Evolutionary conservation across 2,113 vertebrate genomes (phyloP).

Genomic region (Nerophis lumbriciformis): DNA sequence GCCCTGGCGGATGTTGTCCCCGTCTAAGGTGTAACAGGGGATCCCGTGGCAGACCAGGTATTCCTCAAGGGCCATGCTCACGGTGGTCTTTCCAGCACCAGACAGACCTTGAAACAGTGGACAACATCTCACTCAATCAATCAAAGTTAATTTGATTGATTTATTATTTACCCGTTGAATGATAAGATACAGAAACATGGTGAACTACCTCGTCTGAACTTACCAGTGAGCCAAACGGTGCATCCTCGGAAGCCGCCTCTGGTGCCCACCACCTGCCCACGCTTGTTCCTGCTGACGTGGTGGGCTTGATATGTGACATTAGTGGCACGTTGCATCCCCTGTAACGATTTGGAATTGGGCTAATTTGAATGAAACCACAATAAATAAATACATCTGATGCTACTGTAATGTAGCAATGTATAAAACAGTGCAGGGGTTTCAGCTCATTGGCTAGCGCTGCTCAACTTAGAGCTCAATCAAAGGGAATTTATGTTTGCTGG

Average conservation of each 20-base stretch:
- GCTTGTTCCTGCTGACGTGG: conserved; percentile 95
- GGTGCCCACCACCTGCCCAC: conserved; percentile 94
- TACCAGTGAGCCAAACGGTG: conserved; percentile 97
- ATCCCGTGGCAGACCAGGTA: conserved; percentile 96
- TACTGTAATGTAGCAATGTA: too few species aligned
- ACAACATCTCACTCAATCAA: neutral
- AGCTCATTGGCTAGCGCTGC: too few species aligned
- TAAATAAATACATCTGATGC: too few species aligned
- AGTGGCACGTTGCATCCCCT: conserved; percentile 96
- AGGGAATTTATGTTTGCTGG: too few species aligned
- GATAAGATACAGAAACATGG: neutral
- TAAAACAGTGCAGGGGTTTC: too few species aligned
- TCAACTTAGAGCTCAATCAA: too few species aligned
- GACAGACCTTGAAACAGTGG: conserved; percentile 76
- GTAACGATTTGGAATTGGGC: conserved; percentile 12
- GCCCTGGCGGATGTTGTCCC: conserved; percentile 96
- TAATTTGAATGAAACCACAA: neutral
- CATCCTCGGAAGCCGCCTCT: conserved; percentile 95
- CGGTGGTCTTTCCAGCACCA: conserved; percentile 94
- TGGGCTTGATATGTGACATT: conserved; percentile 98
- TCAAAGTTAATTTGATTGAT: too few species aligned
- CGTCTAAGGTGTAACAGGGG: conserved; percentile 93
- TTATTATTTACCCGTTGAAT: neutral
- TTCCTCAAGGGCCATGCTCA: conserved; percentile 97
- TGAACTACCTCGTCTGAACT: neutral